A percentile compares a stretch with the other conserved stretches of the same genome.
These are phyloP conservation scores for Saccopteryx bilineata DNA, from an alignment of 2,113 vertebrate species.

Conservation along the genomic window DNA sequence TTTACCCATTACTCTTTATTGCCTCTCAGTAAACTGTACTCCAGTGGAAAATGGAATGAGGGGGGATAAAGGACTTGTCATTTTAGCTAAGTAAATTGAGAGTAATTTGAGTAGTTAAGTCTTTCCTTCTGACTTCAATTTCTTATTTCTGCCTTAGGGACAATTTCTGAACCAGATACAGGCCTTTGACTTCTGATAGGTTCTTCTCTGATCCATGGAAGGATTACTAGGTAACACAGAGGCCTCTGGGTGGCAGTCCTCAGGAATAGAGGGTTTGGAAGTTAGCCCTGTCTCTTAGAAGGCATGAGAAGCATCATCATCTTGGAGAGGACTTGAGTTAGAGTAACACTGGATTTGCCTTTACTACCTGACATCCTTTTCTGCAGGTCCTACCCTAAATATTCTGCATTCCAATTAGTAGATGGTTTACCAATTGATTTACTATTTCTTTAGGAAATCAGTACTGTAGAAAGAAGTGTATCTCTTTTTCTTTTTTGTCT, in stretches of 20 bases:
- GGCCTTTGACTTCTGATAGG: background rate
- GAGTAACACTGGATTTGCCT: background rate
- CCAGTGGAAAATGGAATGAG: background rate
- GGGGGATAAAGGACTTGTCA: background rate
- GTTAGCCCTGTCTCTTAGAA: slow-evolving; percentile 9
- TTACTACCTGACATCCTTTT: background rate
- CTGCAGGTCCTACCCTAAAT: background rate
- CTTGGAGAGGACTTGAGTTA: slow-evolving; percentile 32
- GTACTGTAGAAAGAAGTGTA: background rate
- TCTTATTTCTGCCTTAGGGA: slow-evolving; percentile 12
- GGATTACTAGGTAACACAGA: background rate
- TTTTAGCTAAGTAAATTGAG: slow-evolving; percentile 14
- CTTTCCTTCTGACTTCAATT: slow-evolving; percentile 26
- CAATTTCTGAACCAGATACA: background rate
- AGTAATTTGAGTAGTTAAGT: slow-evolving; percentile 7
- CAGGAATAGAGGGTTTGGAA: background rate
- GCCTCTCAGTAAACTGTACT: background rate
- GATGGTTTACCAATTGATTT: background rate
- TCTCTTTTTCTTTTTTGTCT: background rate
- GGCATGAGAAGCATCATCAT: background rate
- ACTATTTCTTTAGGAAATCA: slow-evolving; percentile 30
- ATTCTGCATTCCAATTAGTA: background rate
- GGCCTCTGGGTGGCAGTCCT: background rate
- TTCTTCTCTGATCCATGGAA: slow-evolving; percentile 13
- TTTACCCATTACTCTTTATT: slow-evolving; percentile 47